Evolutionary conservation across 2,797 vertebrate species (phyloP).

Genomic region (Psittacula echo): DNA sequence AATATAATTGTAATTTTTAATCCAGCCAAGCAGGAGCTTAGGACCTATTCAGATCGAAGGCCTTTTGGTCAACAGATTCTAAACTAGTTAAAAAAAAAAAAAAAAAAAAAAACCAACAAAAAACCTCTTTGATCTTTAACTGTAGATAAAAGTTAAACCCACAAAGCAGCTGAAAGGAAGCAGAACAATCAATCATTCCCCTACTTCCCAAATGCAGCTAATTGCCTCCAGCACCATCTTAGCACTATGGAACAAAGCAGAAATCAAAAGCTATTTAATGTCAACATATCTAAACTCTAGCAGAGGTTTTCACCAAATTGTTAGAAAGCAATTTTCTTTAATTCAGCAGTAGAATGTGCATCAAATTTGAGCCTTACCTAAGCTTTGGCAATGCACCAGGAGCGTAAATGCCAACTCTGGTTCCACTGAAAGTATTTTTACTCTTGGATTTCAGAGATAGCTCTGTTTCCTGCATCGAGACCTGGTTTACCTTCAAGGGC

Average conservation of each 20-base stretch:
- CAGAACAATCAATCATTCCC: constrained; percentile 43
- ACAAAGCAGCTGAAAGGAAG: constrained; percentile 42
- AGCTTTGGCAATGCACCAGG: background rate
- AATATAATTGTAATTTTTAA: constrained; percentile 23
- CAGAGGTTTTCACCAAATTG: background rate
- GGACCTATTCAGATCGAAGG: background rate
- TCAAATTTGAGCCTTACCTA: background rate
- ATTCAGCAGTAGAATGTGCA: background rate
- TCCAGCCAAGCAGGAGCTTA: background rate
- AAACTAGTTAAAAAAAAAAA: background rate
- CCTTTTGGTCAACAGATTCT: constrained; percentile 26
- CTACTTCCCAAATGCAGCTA: constrained; percentile 21
- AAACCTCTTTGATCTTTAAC: constrained; percentile 22
- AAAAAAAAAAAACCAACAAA: background rate
- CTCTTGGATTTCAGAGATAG: background rate
- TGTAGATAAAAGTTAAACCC: constrained; percentile 51
- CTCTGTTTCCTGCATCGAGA: background rate
- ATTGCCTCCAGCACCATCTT: constrained; percentile 50
- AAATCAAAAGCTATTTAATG: constrained; percentile 40
- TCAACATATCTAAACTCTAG: background rate
- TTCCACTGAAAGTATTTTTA: background rate
- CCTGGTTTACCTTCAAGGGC: background rate
- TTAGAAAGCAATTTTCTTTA: constrained; percentile 1
- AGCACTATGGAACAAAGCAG: constrained; percentile 8
- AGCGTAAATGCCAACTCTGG: background rate